These are phyloP conservation scores for Oncorhynchus clarkii DNA, from an alignment of 2,113 vertebrate genomes.

Conservation along the genomic window DNA sequence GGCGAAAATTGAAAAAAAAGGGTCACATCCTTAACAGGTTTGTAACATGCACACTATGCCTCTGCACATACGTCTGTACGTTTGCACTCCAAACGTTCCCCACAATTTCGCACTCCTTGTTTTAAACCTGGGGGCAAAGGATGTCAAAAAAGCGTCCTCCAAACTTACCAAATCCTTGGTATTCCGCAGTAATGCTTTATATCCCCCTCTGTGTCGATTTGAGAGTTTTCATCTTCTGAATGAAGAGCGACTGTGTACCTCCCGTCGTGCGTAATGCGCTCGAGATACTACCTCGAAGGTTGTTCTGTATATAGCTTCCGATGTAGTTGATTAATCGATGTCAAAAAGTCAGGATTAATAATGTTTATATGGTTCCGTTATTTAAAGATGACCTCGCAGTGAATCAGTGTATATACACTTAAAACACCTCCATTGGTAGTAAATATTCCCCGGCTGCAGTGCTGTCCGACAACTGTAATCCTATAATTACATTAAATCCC, in stretches of 20 bases:
- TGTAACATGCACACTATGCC: too few species aligned
- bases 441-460: slow-evolving; percentile 54
- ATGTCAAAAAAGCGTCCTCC: background rate
- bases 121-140: background rate
- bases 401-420: slow-evolving; percentile 11
- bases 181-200: background rate
- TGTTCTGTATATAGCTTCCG: background rate
- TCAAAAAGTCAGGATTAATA: slow-evolving; percentile 12
- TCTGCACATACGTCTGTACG: background rate
- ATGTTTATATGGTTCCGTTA: background rate
- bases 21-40: too few species aligned
- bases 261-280: slow-evolving; percentile 35
- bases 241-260: slow-evolving; percentile 4
- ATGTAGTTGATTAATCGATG: slow-evolving; percentile 14
- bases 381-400: background rate
- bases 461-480: slow-evolving; percentile 64
- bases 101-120: background rate
- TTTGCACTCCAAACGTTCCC: background rate
- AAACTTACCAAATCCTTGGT: slow-evolving; percentile 40
- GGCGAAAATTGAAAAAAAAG: too few species aligned
- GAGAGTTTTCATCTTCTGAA: slow-evolving; percentile 30
- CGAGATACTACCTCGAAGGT: background rate
- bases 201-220: background rate
- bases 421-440: slow-evolving; percentile 40
- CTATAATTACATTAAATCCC: slow-evolving; percentile 73